Percentiles rank a stretch among this genome's conserved stretches.
Conservation (phyloP, 37 sponge, comb jelly and placozoan species). For the Haliclona indistincta region DNA sequence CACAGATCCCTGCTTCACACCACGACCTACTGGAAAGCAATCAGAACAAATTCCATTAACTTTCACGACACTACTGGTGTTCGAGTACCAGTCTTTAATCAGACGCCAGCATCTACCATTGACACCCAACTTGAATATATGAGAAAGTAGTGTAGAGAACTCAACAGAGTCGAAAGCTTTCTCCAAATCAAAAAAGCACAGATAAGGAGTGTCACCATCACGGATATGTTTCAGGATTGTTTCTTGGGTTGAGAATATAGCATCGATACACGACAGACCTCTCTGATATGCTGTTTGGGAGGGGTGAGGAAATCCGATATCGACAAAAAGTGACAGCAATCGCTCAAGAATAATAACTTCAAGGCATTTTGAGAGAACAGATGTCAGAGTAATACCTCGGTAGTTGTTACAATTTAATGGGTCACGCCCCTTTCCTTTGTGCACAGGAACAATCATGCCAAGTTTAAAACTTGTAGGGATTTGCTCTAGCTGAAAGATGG, state of each 20-base stretch:
- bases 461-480: slow-evolving; percentile 21
- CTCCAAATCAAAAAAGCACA: no score
- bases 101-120: no score
- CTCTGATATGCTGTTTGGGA: slow-evolving; percentile 39
- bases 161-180: no score
- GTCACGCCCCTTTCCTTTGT: slow-evolving; percentile 33
- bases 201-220: no score
- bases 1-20: no score
- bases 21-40: no score
- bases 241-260: slow-evolving; percentile 11
- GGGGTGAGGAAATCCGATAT: neutral
- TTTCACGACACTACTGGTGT: no score
- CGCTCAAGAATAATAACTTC: slow-evolving; percentile 11
- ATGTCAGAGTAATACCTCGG: slow-evolving; percentile 33
- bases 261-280: slow-evolving; percentile 15
- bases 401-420: slow-evolving; percentile 8
- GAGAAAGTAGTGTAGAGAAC: no score
- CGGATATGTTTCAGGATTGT: no score
- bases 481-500: slow-evolving; percentile 2
- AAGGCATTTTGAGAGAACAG: slow-evolving; percentile 23
- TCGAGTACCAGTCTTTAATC: no score
- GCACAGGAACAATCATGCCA: slow-evolving; percentile 11
- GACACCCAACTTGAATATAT: no score
- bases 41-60: no score
- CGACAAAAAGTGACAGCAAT: slow-evolving; percentile 6